Percentiles rank a stretch among this genome's conserved stretches.
phyloP scores from a whole-genome alignment of 2,113 vertebrate genomes.

The Myodes glareolus region DNA sequence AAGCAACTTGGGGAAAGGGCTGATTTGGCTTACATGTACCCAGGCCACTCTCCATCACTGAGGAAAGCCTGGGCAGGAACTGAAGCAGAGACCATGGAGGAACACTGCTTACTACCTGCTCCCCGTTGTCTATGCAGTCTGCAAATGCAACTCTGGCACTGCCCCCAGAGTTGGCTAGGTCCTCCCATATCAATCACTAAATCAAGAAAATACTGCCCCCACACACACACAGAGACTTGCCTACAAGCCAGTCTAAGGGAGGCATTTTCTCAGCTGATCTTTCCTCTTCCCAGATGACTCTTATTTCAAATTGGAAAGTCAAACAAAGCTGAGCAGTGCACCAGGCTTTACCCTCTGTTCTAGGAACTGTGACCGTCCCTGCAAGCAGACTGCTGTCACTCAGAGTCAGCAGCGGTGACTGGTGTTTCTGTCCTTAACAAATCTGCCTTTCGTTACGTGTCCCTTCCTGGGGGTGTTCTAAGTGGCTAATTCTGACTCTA shows the following conservation, averaged over 20 bases:
- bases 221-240: background rate
- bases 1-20: background rate
- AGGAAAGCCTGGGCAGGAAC: background rate
- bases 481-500: background rate
- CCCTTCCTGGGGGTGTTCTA: background rate
- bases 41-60: background rate
- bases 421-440: background rate
- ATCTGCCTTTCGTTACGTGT: background rate
- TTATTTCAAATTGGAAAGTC: background rate
- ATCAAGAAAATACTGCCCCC: background rate
- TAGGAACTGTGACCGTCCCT: background rate
- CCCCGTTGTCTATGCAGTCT: background rate
- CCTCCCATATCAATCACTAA: background rate
- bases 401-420: background rate
- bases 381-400: background rate
- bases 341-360: background rate
- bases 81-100: background rate
- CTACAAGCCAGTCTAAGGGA: no score
- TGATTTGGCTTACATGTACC: background rate
- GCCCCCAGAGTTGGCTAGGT: background rate
- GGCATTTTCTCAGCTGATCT: background rate
- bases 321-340: background rate
- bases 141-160: background rate
- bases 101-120: background rate
- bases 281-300: background rate